Evolutionary conservation across 2,888 invertebrate species (phyloP), one percentile per base, ranked within the genome.

Genomic region (Sphaeridia pumilis): DNA sequence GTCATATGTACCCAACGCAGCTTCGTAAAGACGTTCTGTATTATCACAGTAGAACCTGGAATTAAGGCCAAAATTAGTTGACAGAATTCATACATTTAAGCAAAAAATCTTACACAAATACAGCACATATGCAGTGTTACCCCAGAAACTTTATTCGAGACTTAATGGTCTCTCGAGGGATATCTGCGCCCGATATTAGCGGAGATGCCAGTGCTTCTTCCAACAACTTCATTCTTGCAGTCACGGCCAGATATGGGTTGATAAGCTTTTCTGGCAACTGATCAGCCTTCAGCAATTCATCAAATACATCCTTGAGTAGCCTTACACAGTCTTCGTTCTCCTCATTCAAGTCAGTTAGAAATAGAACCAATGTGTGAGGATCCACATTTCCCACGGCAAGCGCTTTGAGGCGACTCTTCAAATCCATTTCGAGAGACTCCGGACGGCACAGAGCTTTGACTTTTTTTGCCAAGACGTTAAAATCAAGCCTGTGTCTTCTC

Each of bases 1-100:
- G 71, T 94, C 85, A 69, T 90, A 94, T 68, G 87, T 84, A 48
- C 87, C 87, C 46, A 94, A 73, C 1, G 92, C 87, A 22, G 83
- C 79, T 69, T 87, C 81, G 67, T 84, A 90, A 21, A 94, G 72
- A 20, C 59, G 56, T 34, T 65, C 66, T 1, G 58, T 54, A 52
- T 64, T 64, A 26, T 64, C 62, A 36, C 63, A 63, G 42, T 64
- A 64, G 53, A 63, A 64, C 35, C 64, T 63, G 36, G n/a, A n/a
- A n/a, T n/a, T n/a, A n/a, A n/a, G n/a, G n/a, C n/a, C n/a, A n/a
- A n/a, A n/a, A n/a, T n/a, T n/a, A n/a, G n/a, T n/a, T n/a, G n/a
- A n/a, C n/a, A n/a, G n/a, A n/a, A 38, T 7, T 17, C 38, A 38
- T 12, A 14, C 12, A 17, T 38, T 5, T 7, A 14, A 38, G 5